These are phyloP conservation scores for Ceraclea dissimilis DNA, from an alignment of 2,888 invertebrate species.

Conservation along the genomic window DNA sequence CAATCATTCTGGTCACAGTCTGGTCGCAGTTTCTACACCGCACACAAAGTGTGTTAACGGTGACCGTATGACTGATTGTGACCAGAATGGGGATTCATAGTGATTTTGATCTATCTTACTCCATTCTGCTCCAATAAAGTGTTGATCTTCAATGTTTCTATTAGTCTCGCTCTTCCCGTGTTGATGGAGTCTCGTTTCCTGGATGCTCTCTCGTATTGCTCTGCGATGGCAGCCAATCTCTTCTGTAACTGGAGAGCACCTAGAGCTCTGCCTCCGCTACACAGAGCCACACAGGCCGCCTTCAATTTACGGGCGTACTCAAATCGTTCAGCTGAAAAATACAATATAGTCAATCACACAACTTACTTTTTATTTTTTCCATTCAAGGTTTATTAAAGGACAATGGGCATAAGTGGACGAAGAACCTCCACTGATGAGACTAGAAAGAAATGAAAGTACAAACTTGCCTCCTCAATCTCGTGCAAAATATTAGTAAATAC, in stretches of 20 bases:
- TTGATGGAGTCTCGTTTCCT: conserved; percentile 85
- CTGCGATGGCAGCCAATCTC: conserved; percentile 82
- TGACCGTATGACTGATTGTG: not conserved
- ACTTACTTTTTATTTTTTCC: too few relatives aligned
- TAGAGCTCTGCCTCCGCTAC: conserved; percentile 80
- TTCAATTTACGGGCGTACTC: conserved; percentile 90
- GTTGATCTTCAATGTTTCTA: conserved; percentile 65
- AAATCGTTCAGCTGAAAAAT: conserved; percentile 73
- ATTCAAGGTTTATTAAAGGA: too few relatives aligned
- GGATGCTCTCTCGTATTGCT: conserved; percentile 88
- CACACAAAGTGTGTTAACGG: too few relatives aligned
- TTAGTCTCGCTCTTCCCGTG: conserved; percentile 69
- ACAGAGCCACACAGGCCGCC: conserved; percentile 72
- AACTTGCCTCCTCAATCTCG: too few relatives aligned
- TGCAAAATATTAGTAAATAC: too few relatives aligned
- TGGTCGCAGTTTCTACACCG: too few relatives aligned
- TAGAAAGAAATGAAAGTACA: too few relatives aligned
- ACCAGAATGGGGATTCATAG: too few relatives aligned
- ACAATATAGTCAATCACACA: not conserved
- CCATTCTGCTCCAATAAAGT: conserved; percentile 74
- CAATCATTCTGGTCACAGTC: not conserved
- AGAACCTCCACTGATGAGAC: too few relatives aligned
- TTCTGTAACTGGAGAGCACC: conserved; percentile 90
- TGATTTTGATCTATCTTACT: conserved; percentile 49
- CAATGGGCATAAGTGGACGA: too few relatives aligned